Evolutionary conservation across 92 coral and sea anemone genomes (phyloP).

Genomic region (Epizoanthus rinbou): DNA sequence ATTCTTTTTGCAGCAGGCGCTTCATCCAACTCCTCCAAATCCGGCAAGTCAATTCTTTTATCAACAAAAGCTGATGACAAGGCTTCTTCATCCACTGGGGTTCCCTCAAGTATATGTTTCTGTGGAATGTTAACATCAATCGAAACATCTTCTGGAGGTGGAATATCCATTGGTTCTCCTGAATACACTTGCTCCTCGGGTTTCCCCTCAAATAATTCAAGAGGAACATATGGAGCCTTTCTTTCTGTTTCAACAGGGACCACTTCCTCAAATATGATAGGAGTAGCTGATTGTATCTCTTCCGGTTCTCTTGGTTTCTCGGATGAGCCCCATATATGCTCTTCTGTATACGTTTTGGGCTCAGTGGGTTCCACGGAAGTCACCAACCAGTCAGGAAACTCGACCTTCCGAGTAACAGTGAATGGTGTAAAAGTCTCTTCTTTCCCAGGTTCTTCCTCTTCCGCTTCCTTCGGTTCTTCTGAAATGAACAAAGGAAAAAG

Average conservation of each 20-base stretch:
- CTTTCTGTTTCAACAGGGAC: conserved; percentile 28
- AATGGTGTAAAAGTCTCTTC: neutral
- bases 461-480: conserved; percentile 33
- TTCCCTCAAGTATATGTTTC: neutral
- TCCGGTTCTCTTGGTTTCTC: conserved; percentile 43
- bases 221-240: conserved; percentile 5
- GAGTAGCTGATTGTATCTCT: neutral
- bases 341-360: conserved; percentile 11
- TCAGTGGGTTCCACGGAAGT: neutral
- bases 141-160: conserved; percentile 2
- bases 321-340: conserved; percentile 32
- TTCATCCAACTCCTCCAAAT: conserved; percentile 9
- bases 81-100: neutral
- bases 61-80: neutral
- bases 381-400: neutral
- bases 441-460: neutral
- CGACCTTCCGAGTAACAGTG: neutral
- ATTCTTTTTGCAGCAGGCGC: conserved; percentile 33
- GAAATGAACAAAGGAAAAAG: conserved; percentile 54
- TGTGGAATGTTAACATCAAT: neutral
- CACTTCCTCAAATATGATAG: conserved; percentile 20
- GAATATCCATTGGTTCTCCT: conserved; percentile 47
- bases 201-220: conserved; percentile 4
- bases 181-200: neutral
- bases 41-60: neutral